Conservation (phyloP, 2,888 invertebrate genomes). For the Ophion slaviceki region DNA sequence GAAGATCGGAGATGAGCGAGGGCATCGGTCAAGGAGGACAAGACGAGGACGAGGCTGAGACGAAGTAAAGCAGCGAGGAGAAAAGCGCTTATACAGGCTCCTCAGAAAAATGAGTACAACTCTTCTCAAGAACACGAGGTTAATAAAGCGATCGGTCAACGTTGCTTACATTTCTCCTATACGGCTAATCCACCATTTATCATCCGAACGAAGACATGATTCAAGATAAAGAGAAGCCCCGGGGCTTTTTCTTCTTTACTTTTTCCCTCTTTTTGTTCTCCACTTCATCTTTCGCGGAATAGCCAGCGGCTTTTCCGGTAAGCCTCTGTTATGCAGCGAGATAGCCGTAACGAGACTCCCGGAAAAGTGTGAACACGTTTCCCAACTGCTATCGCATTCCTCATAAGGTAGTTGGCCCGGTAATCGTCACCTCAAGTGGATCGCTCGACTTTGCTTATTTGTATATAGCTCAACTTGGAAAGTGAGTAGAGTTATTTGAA, state of each 20-base stretch:
- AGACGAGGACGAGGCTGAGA: slow-evolving; percentile 3
- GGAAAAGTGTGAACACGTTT: background rate
- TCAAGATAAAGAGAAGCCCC: background rate
- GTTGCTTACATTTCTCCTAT: slow-evolving; percentile 66
- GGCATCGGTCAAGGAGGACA: slow-evolving; percentile 36
- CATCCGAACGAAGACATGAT: slow-evolving; percentile 45
- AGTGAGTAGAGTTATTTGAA: no score
- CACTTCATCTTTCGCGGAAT: background rate
- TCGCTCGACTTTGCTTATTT: no score
- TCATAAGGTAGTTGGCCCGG: no score
- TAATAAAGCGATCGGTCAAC: slow-evolving; percentile 80
- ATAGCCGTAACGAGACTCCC: background rate
- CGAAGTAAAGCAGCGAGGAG: background rate
- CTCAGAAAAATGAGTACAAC: slow-evolving; percentile 56
- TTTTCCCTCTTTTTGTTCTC: background rate
- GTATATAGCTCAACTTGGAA: no score
- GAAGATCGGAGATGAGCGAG: slow-evolving; percentile 46
- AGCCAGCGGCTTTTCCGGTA: background rate
- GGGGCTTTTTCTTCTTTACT: background rate
- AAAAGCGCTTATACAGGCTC: slow-evolving; percentile 9
- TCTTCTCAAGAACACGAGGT: slow-evolving; percentile 70
- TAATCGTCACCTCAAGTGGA: no score
- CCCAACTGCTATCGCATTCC: no score
- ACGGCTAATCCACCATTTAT: slow-evolving; percentile 65
- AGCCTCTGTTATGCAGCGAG: background rate